Percentiles rank a stretch among this genome's conserved stretches.
Conservation (phyloP, 2,888 invertebrate genomes). For the Polyploca ridens region DNA sequence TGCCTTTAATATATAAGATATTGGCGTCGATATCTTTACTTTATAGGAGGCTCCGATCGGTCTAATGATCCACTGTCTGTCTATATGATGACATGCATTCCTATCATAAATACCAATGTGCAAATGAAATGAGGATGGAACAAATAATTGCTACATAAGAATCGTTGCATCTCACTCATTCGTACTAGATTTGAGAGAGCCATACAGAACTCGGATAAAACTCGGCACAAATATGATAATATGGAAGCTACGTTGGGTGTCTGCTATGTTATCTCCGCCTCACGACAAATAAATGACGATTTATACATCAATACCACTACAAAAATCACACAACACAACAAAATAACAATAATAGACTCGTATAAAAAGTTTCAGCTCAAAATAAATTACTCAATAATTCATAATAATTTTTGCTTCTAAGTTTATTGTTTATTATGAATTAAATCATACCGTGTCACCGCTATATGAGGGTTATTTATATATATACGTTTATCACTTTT, state of each 20-base stretch:
- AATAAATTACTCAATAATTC: too few species aligned
- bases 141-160: neutral
- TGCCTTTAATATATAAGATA: neutral
- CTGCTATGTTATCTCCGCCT: too few species aligned
- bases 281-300: too few species aligned
- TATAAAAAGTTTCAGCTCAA: too few species aligned
- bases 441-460: too few species aligned
- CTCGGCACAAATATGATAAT: slow-evolving; percentile 39
- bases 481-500: too few species aligned
- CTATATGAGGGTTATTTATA: too few species aligned
- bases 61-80: neutral
- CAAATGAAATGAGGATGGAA: slow-evolving; percentile 8
- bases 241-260: slow-evolving; percentile 49
- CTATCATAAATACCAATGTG: neutral
- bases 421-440: too few species aligned
- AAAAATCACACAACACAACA: too few species aligned
- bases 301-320: neutral
- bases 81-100: neutral
- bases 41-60: neutral
- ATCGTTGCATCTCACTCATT: neutral
- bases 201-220: neutral
- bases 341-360: too few species aligned
- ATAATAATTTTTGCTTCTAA: too few species aligned
- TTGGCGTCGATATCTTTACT: neutral
- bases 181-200: neutral